phyloP scores from a whole-genome alignment of 23 tunicate species.

The Ascidia mentula region DNA sequence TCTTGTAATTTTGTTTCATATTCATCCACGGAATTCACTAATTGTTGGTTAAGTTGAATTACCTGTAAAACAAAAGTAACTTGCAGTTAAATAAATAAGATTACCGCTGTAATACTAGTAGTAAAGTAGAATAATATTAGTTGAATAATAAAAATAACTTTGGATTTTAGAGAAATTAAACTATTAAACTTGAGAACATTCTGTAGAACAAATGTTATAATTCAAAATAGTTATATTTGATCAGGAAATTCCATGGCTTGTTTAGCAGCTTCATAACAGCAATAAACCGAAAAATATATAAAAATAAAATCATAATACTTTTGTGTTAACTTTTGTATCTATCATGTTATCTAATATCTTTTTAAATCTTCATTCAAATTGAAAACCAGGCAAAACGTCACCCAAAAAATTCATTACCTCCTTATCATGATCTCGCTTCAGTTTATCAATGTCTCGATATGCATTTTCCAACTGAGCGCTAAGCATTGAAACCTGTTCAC shows the following conservation, averaged over 20 bases:
- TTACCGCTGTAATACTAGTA: not conserved
- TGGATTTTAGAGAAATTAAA: too few relatives aligned
- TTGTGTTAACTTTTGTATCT: too few relatives aligned
- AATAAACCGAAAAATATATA: too few relatives aligned
- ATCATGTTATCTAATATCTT: too few relatives aligned
- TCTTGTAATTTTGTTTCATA: constrained; percentile 76
- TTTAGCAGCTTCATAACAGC: too few relatives aligned
- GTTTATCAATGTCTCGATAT: constrained; percentile 53
- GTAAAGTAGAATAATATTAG: too few relatives aligned
- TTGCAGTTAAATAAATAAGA: not conserved
- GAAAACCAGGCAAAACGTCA: not conserved
- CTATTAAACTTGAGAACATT: too few relatives aligned
- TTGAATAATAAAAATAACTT: too few relatives aligned
- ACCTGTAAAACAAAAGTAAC: constrained; percentile 46
- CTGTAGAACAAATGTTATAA: too few relatives aligned
- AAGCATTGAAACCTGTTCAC: constrained; percentile 70
- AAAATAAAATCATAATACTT: too few relatives aligned
- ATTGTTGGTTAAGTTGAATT: constrained; percentile 67
- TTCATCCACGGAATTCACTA: constrained; percentile 68
- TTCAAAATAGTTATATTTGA: too few relatives aligned
- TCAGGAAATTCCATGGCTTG: not conserved
- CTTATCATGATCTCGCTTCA: constrained; percentile 66
- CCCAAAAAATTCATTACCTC: constrained; percentile 44
- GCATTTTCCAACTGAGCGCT: constrained; percentile 65
- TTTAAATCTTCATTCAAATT: not conserved